A percentile compares a stretch with the other conserved stretches of the same genome.
These are phyloP conservation scores for Sinotaia quadrata DNA, from an alignment of 2,888 invertebrate genomes.

Conservation along the genomic window DNA sequence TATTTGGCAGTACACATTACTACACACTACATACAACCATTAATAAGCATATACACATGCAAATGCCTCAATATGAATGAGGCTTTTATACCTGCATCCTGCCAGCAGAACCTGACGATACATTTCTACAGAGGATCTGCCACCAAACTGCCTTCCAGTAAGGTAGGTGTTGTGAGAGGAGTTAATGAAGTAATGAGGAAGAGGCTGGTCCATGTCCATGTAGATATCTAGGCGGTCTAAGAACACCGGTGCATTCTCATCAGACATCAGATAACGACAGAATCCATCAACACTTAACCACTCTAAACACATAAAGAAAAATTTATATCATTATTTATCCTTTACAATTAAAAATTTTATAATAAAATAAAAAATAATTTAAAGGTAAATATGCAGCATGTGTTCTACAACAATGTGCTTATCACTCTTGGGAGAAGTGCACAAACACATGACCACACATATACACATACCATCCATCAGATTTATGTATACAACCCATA, in stretches of 20 bases:
- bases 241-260: conserved; percentile 99
- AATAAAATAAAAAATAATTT: background rate
- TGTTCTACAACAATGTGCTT: too few relatives aligned
- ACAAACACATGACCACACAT: too few relatives aligned
- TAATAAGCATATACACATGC: too few relatives aligned
- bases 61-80: too few relatives aligned
- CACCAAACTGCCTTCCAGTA: conserved; percentile 90
- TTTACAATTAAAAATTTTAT: background rate
- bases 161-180: conserved; percentile 77
- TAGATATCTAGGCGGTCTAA: conserved; percentile 94
- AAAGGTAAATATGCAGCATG: background rate
- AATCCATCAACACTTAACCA: conserved; percentile 92
- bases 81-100: conserved; percentile 87
- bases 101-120: conserved; percentile 96
- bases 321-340: background rate
- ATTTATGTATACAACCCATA: too few relatives aligned
- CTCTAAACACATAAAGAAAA: conserved; percentile 48
- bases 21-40: too few relatives aligned
- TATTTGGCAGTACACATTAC: too few relatives aligned
- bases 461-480: too few relatives aligned
- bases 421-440: too few relatives aligned
- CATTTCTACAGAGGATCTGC: conserved; percentile 97
- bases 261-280: conserved; percentile 98
- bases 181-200: conserved; percentile 99
- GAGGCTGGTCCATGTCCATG: conserved; percentile 96